Conservation (phyloP, 1,140 invertebrate species). For the Daktulosphaira vitifoliae region DNA sequence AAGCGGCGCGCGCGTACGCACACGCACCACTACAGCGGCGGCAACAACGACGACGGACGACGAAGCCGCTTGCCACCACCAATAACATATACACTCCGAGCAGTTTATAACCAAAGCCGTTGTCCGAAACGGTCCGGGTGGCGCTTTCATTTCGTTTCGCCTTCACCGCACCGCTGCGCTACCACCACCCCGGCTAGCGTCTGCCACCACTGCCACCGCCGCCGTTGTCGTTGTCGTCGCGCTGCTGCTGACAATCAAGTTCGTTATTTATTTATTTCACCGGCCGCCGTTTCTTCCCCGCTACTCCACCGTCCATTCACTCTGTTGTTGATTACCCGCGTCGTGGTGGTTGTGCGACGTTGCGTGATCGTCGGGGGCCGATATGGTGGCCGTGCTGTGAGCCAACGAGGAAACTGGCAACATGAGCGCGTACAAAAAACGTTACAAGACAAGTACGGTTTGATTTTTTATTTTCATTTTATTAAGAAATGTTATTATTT, state of each 20-base stretch:
- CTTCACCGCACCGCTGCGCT: not conserved
- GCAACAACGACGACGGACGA: constrained; percentile 1
- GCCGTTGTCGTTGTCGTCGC: not conserved
- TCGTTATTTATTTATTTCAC: not conserved
- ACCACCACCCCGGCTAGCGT: not conserved
- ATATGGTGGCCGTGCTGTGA: constrained; percentile 15
- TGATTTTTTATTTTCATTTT: not conserved
- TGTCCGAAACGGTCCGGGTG: constrained; percentile 31
- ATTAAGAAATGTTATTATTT: no score
- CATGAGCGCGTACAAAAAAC: constrained; percentile 33
- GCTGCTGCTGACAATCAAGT: not conserved
- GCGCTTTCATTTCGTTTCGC: constrained; percentile 23
- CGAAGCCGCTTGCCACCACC: not conserved
- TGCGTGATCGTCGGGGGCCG: constrained; percentile 7
- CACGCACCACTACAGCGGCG: not conserved
- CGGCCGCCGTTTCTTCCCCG: not conserved
- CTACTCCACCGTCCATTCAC: not conserved
- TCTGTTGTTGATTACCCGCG: not conserved
- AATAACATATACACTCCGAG: constrained; percentile 7
- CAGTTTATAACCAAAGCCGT: constrained; percentile 4
- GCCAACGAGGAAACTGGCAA: constrained; percentile 12
- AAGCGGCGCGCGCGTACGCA: constrained; percentile 8
- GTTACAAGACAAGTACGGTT: constrained; percentile 31
- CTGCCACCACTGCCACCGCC: constrained; percentile 5
- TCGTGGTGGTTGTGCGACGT: constrained; percentile 13